Conservation (phyloP, 2,888 invertebrate species). For the Brachypterus glaber region DNA sequence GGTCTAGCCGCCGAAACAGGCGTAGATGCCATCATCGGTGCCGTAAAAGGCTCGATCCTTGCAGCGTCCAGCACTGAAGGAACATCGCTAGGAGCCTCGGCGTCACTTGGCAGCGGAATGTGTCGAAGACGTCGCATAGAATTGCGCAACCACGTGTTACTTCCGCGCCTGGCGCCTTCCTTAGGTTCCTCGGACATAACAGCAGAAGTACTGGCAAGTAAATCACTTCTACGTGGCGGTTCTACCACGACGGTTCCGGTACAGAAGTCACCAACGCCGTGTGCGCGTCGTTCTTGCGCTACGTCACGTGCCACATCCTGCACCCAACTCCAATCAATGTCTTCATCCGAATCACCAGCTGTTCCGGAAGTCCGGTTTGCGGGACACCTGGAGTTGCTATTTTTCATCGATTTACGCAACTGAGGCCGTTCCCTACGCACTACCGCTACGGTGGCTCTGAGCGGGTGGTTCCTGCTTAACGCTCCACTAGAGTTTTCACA, state of each 20-base stretch:
- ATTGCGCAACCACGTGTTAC: conserved; percentile 43
- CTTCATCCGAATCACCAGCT: conserved; percentile 29
- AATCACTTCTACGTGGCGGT: conserved; percentile 18
- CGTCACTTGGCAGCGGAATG: conserved; percentile 40
- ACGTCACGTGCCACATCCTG: conserved; percentile 29
- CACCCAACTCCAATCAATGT: conserved; percentile 37
- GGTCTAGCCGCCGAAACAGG: conserved; percentile 27
- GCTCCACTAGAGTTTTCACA: conserved; percentile 23
- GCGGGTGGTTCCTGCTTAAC: conserved; percentile 19
- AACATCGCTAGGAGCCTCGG: conserved; percentile 11
- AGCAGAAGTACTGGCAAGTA: conserved; percentile 23
- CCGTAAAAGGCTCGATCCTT: conserved; percentile 13
- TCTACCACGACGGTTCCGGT: conserved; percentile 34
- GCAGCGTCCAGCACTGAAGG: conserved; percentile 7
- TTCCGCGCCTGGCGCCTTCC: conserved; percentile 17
- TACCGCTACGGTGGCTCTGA: conserved; percentile 23
- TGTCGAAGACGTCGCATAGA: conserved; percentile 49
- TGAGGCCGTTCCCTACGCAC: conserved; percentile 22
- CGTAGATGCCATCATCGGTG: conserved; percentile 20
- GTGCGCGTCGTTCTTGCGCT: conserved; percentile 27
- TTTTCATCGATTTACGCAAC: conserved; percentile 5
- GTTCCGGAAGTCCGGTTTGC: conserved; percentile 27
- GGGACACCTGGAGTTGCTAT: conserved; percentile 23
- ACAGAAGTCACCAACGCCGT: conserved; percentile 31
- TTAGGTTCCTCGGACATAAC: conserved; percentile 22